Evolutionary conservation across 2,888 invertebrate species (phyloP).

Genomic region (Linnaemya vulpina): DNA sequence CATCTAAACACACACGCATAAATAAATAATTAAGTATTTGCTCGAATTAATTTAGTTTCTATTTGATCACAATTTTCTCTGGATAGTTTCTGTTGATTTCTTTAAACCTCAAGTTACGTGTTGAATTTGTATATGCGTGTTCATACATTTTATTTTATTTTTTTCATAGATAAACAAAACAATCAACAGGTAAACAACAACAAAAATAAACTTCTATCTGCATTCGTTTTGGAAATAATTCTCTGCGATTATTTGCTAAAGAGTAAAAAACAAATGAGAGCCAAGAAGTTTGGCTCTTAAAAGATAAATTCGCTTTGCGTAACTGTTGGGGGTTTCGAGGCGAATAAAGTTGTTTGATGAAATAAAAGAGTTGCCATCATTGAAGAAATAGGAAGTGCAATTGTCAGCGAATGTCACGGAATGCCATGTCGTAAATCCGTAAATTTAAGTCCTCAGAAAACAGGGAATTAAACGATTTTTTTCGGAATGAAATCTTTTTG

Average conservation of each 20-base stretch:
- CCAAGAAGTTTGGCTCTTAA: slow-evolving; percentile 26
- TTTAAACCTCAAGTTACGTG: neutral
- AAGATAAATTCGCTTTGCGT: slow-evolving; percentile 51
- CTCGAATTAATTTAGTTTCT: slow-evolving; percentile 22
- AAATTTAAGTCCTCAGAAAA: no score
- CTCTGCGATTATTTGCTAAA: slow-evolving; percentile 1
- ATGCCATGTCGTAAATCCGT: no score
- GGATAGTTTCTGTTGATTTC: neutral
- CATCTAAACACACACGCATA: neutral
- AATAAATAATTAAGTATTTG: neutral
- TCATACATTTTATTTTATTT: slow-evolving; percentile 13
- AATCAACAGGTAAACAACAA: slow-evolving; percentile 64
- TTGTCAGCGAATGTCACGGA: no score
- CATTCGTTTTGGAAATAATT: slow-evolving; percentile 48
- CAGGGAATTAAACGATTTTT: no score
- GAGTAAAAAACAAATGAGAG: neutral
- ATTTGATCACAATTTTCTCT: neutral
- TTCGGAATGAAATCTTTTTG: no score
- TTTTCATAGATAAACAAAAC: slow-evolving; percentile 34
- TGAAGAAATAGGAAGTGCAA: neutral
- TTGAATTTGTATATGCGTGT: neutral
- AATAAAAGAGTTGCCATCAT: slow-evolving; percentile 18
- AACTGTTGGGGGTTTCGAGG: slow-evolving; percentile 6
- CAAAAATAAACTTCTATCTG: slow-evolving; percentile 37
- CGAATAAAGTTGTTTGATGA: slow-evolving; percentile 38